Base-by-base conservation (phyloP, 1,140 invertebrate genomes). In the Hirudo medicinalis region DNA sequence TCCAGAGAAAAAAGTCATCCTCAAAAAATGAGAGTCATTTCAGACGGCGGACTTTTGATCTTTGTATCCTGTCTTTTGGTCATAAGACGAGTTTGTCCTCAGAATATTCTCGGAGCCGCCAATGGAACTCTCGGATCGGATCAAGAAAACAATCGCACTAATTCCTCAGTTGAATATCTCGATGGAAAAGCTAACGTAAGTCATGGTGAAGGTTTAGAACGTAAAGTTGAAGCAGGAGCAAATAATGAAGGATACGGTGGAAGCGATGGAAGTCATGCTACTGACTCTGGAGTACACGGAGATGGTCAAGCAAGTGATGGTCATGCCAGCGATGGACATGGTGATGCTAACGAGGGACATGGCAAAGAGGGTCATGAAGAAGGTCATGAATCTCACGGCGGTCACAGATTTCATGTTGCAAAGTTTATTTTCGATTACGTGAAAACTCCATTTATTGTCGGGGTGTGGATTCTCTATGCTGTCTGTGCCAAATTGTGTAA, bases 401-500 rank as follows among this genome's bases (percentile, higher is more conserved):
- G 78, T 72, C 73, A 72, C 29, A 43, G 79, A 54, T 81, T 79
- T 78, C 87, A 88, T 36, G 86, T 95, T 57, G 87, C 89, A 22
- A 87, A 86, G 20, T 88, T 93, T 73, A 91, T 94, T 74, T 94
- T 94, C 80, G 86, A 87, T 72, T 83, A 90, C 36, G 91, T 95
- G 0, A 90, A 93, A 81, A 90, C 90, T 4, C 92, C 92, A 0
- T 94, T 94, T 80, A 87, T 95, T 74, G 94, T 96, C 74, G 90
- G 90, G 15, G 83, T 94, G 72, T 96, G 93, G 93, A 93, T 96
- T 76, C 89, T 96, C 76, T 91, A 91, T 76, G 91, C 92, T 27
- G 92, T 91, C 79, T 83, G 95, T 76, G 91, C 92, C 4, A 96
- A 95, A 87, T 94, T 95, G 78, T 92, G 93, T 95, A 80, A 89